Conservation (phyloP, 2,113 vertebrate species). For the Crotalus tigris region DNA sequence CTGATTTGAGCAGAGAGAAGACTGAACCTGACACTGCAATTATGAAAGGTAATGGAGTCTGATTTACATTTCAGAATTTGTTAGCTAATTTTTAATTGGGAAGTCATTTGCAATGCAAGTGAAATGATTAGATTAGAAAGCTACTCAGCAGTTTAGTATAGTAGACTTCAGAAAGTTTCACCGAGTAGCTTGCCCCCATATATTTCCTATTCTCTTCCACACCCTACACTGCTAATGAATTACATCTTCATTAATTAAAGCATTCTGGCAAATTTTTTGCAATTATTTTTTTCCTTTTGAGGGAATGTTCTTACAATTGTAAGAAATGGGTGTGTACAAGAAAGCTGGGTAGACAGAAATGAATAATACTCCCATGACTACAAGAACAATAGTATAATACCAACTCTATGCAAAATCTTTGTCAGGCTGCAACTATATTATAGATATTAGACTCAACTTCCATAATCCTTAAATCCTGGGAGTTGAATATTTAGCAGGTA, state of each 20-base stretch:
- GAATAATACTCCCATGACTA: conserved; percentile 10
- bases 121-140: conserved; percentile 71
- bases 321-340: background rate
- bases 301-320: conserved; percentile 19
- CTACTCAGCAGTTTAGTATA: conserved; percentile 56
- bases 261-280: background rate
- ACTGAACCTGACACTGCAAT: conserved; percentile 53
- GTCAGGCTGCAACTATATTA: background rate
- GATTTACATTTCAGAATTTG: conserved; percentile 70
- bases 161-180: conserved; percentile 53
- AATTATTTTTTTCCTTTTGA: background rate
- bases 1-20: conserved; percentile 57
- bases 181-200: conserved; percentile 31
- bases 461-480: background rate
- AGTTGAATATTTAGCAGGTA: background rate
- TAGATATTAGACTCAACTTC: background rate
- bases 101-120: conserved; percentile 71
- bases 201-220: conserved; percentile 32
- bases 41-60: conserved; percentile 63
- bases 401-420: background rate
- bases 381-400: background rate
- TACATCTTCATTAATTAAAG: conserved; percentile 29
- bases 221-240: background rate
- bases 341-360: background rate
- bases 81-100: conserved; percentile 67